Base-by-base conservation (phyloP, 2,797 vertebrate genomes). In the Crenichthys baileyi region DNA sequence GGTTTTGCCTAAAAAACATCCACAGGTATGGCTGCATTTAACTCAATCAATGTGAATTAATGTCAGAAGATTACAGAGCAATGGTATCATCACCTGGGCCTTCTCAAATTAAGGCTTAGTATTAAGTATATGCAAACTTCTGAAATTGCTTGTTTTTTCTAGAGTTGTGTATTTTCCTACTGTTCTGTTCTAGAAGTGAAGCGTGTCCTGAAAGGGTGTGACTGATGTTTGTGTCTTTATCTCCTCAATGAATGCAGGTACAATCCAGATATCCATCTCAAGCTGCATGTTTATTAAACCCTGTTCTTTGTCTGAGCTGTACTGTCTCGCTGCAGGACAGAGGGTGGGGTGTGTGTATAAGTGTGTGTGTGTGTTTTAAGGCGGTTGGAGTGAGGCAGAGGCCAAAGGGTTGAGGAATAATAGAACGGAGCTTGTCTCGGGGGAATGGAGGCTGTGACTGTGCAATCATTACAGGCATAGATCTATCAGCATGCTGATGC, bases 391-490 rank as follows among this genome's bases (percentile, higher is more conserved):
- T n/a, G 70, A 88, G 82, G 71, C 75, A 56, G 71, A 61, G 94
- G 89, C 87, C 89, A 87, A 86, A 72, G 87, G 85, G 90, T 85
- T 88, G 90, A 86, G 83, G 83, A 88, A 91, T 95, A 94, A 95
- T 95, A 94, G 91, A 95, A 95, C 92, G 92, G 91, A 88, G 91
- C 83, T 83, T 12, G 77, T 95, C 94, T 88, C 93, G 68, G 81
- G 87, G 90, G 94, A 93, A 82, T 88, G 89, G 88, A 87, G 90
- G 90, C 88, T 95, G 95, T 96, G 95, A 92, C 94, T 93, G 89
- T 93, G 94, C 95, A 96, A 95, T 96, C 95, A 96, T 96, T 96
- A 95, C 83, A 84, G 89, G 81, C 91, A 94, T 93, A 90, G 91
- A 93, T 94, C 92, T 91, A 95, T 95, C 92, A 94, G 91, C 90